Percentiles rank a stretch among this genome's conserved stretches.
phyloP scores from a whole-genome alignment of 2,113 vertebrate genomes.

The Melanerpes formicivorus region DNA sequence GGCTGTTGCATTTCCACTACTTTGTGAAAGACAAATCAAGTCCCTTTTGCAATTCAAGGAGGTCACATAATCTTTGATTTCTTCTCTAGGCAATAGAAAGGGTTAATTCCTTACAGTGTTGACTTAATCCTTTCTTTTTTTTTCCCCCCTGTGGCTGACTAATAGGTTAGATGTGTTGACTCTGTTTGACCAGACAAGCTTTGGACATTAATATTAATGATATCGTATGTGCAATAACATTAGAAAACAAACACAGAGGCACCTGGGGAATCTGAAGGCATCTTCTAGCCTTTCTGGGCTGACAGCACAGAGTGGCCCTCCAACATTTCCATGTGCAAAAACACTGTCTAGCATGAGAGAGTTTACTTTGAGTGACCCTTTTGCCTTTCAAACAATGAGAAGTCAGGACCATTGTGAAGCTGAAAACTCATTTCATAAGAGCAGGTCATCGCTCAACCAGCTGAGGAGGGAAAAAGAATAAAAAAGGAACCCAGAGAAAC shows the following conservation, averaged over 20 bases:
- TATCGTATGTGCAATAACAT: neutral
- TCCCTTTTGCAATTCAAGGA: neutral
- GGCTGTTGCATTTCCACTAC: neutral
- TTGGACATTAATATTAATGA: slow-evolving; percentile 45
- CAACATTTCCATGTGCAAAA: slow-evolving; percentile 39
- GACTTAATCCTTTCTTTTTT: slow-evolving; percentile 17
- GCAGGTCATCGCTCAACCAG: neutral
- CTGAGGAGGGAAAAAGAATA: neutral
- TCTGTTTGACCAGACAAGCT: slow-evolving; percentile 17
- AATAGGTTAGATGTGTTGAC: slow-evolving; percentile 21
- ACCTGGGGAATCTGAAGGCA: slow-evolving; percentile 50
- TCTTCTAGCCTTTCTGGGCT: slow-evolving; percentile 27
- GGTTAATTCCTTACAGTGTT: slow-evolving; percentile 46
- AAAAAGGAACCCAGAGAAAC: slow-evolving; percentile 9
- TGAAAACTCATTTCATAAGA: slow-evolving; percentile 8
- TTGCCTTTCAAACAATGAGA: slow-evolving; percentile 38
- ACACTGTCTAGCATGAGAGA: neutral
- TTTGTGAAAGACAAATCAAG: neutral
- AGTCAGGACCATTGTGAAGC: slow-evolving; percentile 28
- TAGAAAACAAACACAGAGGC: slow-evolving; percentile 52
- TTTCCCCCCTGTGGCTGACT: slow-evolving; percentile 17
- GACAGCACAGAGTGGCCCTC: slow-evolving; percentile 12
- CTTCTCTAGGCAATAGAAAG: slow-evolving; percentile 6
- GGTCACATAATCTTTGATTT: neutral
- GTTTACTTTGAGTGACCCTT: slow-evolving; percentile 66